These are phyloP conservation scores for Dendrocopos noguchii DNA, from an alignment of 2,113 vertebrate genomes.

Conservation along the genomic window DNA sequence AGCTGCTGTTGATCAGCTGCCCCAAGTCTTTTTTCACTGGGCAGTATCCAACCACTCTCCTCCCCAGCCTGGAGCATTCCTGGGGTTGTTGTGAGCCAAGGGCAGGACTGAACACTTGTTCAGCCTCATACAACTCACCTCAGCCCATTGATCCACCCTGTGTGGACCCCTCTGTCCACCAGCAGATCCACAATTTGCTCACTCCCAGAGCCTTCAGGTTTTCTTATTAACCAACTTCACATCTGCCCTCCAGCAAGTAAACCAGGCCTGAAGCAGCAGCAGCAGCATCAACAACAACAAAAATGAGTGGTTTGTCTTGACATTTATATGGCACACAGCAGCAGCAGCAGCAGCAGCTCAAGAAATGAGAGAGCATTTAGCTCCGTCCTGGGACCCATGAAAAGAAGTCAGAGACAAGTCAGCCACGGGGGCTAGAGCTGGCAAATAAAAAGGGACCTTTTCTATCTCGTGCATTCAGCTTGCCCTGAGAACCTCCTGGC, in stretches of 20 bases:
- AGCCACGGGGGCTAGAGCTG: neutral
- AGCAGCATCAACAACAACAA: neutral
- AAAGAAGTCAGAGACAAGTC: neutral
- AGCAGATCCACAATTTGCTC: neutral
- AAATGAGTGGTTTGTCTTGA: neutral
- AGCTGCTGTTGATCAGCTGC: no score
- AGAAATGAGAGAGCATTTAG: neutral
- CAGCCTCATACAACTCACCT: no score
- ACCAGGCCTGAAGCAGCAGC: neutral
- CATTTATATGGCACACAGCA: neutral
- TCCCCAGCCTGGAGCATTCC: no score
- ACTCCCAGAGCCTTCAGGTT: neutral
- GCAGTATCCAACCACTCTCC: no score
- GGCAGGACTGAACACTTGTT: no score
- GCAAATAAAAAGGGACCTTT: neutral
- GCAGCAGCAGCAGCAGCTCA: neutral
- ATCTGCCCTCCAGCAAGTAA: neutral
- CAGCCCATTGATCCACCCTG: no score
- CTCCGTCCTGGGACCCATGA: neutral
- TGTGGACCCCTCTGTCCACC: no score
- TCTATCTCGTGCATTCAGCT: slow-evolving; percentile 9
- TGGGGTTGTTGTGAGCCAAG: no score
- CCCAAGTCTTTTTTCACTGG: no score
- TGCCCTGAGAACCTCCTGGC: neutral
- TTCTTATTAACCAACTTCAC: neutral